Conservation (phyloP, 2,888 invertebrate genomes). For the Pterobdella sp. region DNA sequence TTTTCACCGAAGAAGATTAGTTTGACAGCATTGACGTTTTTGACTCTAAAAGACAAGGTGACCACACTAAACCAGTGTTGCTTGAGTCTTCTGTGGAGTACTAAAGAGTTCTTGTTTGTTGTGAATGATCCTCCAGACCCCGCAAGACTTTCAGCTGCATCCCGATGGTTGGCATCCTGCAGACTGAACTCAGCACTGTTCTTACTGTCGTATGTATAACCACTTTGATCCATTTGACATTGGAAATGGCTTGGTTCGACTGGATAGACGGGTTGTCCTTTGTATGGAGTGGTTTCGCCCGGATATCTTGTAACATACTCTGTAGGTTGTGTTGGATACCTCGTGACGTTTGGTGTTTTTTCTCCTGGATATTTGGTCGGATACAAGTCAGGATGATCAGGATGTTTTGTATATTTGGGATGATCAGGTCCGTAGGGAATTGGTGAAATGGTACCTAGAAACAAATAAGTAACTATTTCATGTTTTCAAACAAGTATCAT, state of each 20-base stretch:
- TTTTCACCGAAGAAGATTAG: not conserved
- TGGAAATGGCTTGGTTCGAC: not conserved
- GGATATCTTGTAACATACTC: not conserved
- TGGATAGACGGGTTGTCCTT: not conserved
- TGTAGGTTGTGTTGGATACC: not conserved
- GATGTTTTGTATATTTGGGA: not conserved
- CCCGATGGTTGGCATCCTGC: not conserved
- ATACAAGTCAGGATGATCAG: not conserved
- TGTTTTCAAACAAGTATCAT: too few relatives aligned
- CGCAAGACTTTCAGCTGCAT: not conserved
- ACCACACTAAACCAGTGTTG: not conserved
- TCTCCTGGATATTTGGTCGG: not conserved
- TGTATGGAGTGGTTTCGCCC: slow-evolving; percentile 8
- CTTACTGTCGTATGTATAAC: slow-evolving; percentile 1
- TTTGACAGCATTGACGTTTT: not conserved
- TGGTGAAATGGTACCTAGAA: too few relatives aligned
- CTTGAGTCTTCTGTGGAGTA: not conserved
- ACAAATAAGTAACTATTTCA: too few relatives aligned
- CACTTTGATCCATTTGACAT: not conserved
- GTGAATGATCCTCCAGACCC: not conserved
- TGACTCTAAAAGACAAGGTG: not conserved
- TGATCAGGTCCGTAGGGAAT: too few relatives aligned
- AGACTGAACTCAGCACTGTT: not conserved
- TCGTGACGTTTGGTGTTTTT: not conserved
- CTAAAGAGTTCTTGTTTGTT: not conserved